Evolutionary conservation across 2,113 vertebrate genomes (phyloP).

Genomic region (Xiphophorus hellerii): DNA sequence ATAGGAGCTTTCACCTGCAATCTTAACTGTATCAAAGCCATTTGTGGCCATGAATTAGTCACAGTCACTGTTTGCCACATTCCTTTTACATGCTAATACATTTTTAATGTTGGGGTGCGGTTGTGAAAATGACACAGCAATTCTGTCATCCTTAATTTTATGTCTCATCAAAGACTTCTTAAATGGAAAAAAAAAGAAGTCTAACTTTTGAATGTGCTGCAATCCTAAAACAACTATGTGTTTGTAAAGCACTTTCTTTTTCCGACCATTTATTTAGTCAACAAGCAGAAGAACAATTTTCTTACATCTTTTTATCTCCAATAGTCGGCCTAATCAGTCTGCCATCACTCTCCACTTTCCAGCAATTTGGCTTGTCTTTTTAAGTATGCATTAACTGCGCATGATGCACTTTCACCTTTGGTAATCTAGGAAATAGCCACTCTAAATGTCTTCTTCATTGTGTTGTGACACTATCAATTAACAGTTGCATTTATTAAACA

Average conservation of each 20-base stretch:
- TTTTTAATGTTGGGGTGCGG: background rate
- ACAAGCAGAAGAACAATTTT: constrained; percentile 29
- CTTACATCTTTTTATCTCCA: constrained; percentile 27
- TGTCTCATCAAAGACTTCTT: background rate
- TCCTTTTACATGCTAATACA: background rate
- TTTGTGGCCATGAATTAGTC: background rate
- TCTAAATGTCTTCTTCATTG: constrained; percentile 58
- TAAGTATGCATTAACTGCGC: constrained; percentile 52
- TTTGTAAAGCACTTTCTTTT: background rate
- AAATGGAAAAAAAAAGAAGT: background rate
- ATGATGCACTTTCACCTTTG: constrained; percentile 61
- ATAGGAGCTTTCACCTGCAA: background rate
- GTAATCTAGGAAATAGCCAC: constrained; percentile 55
- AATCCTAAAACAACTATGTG: background rate
- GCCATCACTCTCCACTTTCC: constrained; percentile 55
- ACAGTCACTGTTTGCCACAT: background rate
- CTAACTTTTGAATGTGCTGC: background rate
- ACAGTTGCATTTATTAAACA: constrained; percentile 66
- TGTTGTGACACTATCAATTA: constrained; percentile 69
- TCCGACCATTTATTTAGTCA: background rate
- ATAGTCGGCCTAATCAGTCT: constrained; percentile 48
- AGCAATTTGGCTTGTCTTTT: constrained; percentile 45
- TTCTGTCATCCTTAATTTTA: background rate
- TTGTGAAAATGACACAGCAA: background rate
- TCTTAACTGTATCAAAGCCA: background rate